Percentiles rank a stretch among this genome's conserved stretches.
phyloP scores from a whole-genome alignment of 2,113 vertebrate species.

The Triplophysa dalaica region DNA sequence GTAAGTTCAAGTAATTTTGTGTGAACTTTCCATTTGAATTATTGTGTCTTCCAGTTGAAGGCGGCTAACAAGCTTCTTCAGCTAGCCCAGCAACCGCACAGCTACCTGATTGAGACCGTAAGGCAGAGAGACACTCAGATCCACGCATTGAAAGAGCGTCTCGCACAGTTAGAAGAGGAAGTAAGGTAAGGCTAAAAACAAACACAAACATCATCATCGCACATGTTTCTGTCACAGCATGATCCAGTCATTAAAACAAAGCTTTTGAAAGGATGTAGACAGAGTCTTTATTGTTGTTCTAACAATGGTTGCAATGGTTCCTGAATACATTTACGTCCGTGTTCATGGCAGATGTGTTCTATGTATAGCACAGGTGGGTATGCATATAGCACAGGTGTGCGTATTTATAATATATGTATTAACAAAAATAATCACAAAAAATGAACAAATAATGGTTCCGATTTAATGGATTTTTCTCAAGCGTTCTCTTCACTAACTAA shows the following conservation, averaged over 20 bases:
- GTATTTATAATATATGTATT: too few relatives aligned
- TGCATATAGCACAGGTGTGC: too few relatives aligned
- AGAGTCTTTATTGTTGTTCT: background rate
- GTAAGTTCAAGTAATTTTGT: background rate
- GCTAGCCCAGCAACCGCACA: slow-evolving; percentile 91
- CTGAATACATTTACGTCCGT: background rate
- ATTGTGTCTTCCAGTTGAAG: slow-evolving; percentile 74
- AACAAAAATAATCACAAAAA: too few relatives aligned
- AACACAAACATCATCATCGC: background rate
- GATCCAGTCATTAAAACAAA: slow-evolving; percentile 10
- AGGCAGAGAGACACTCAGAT: slow-evolving; percentile 89
- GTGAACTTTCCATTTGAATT: background rate
- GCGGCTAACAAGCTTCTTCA: slow-evolving; percentile 83
- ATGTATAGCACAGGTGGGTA: background rate
- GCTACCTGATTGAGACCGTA: slow-evolving; percentile 89
- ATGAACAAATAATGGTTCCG: too few relatives aligned
- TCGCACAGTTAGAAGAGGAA: slow-evolving; percentile 82
- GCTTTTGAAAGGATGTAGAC: slow-evolving; percentile 12
- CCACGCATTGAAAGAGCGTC: slow-evolving; percentile 72
- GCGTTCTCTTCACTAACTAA: too few relatives aligned
- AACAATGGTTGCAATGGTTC: slow-evolving; percentile 11
- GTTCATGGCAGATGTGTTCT: background rate
- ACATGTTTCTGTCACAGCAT: background rate
- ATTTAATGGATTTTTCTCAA: too few relatives aligned
- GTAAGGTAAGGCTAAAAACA: slow-evolving; percentile 76